Conservation (phyloP, 2,888 invertebrate genomes). For the Halocaridina rubra region DNA sequence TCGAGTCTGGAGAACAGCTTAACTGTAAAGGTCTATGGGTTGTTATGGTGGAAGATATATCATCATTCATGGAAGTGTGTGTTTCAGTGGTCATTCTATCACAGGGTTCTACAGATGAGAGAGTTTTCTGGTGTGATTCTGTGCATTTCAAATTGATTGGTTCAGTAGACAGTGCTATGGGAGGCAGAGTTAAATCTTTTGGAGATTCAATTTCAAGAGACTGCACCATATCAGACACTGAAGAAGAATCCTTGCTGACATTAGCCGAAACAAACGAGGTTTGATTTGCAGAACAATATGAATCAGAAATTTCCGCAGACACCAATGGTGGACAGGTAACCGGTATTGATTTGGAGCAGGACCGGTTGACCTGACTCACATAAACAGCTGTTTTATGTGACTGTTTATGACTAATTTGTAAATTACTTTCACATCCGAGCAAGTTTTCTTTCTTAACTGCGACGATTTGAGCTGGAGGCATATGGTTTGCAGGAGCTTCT, state of each 20-base stretch:
- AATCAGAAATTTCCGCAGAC: background rate
- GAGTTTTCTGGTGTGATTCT: no score
- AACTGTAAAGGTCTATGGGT: background rate
- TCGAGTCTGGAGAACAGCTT: background rate
- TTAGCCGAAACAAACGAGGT: no score
- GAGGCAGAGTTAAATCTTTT: no score
- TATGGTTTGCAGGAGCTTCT: background rate
- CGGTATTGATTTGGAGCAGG: background rate
- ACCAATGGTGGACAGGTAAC: background rate
- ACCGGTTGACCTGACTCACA: background rate
- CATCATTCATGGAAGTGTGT: background rate
- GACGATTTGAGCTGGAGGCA: background rate
- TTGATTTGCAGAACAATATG: no score
- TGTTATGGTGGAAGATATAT: background rate
- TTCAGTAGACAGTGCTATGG: background rate
- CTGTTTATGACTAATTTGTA: background rate
- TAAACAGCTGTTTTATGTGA: background rate
- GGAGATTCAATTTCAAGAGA: no score
- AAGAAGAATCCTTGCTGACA: background rate
- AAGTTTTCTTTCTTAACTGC: conserved; percentile 18
- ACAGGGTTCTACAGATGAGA: background rate
- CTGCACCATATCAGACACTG: no score
- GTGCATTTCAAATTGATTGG: background rate
- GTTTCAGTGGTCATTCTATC: background rate
- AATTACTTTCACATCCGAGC: background rate